Evolutionary conservation across 1,140 invertebrate genomes (phyloP).

Genomic region (Ostrea denselamellosa): DNA sequence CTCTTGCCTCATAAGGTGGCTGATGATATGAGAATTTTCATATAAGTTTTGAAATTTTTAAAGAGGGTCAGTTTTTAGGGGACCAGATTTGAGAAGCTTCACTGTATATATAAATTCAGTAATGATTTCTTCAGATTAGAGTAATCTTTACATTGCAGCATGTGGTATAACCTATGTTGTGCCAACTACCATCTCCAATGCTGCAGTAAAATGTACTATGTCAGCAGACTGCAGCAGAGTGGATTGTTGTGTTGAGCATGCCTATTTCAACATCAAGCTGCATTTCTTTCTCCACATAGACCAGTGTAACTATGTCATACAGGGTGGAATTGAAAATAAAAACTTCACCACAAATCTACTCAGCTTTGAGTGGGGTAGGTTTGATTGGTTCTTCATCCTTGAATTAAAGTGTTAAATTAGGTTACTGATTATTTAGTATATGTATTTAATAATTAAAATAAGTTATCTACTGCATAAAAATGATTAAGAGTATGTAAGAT

Average conservation of each 20-base stretch:
- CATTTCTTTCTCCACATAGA: slow-evolving; percentile 21
- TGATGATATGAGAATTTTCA: too few species aligned
- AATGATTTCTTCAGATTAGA: not conserved
- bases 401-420: not conserved
- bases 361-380: slow-evolving; percentile 9
- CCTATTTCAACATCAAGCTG: slow-evolving; percentile 16
- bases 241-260: slow-evolving; percentile 28
- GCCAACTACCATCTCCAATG: not conserved
- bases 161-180: slow-evolving; percentile 2
- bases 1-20: too few species aligned
- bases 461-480: not conserved
- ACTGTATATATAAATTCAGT: too few species aligned
- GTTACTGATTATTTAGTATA: not conserved
- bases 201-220: slow-evolving; percentile 16
- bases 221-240: slow-evolving; percentile 14
- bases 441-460: not conserved
- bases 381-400: not conserved
- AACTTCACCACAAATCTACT: slow-evolving; percentile 31
- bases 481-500: too few species aligned
- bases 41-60: too few species aligned
- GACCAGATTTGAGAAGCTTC: too few species aligned
- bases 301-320: slow-evolving; percentile 27
- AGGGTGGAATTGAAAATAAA: slow-evolving; percentile 25
- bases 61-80: too few species aligned
- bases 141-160: not conserved